Percentiles rank a stretch among this genome's conserved stretches.
phyloP scores from a whole-genome alignment of 1,140 invertebrate species.

The Panulirus ornatus region DNA sequence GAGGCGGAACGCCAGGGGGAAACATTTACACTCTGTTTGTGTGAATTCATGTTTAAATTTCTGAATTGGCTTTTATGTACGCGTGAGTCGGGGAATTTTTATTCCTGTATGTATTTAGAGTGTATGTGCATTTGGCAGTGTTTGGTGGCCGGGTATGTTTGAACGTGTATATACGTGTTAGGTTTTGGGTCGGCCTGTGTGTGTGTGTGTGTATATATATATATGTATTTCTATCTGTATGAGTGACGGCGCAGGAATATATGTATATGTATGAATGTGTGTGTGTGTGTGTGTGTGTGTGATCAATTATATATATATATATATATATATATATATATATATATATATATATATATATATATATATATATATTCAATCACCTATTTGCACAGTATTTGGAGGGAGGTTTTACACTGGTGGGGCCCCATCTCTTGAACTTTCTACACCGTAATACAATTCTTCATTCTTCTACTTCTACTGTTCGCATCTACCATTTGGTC shows the following conservation, averaged over 20 bases:
- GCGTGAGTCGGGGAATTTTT: too few relatives aligned
- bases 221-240: constrained; percentile 9
- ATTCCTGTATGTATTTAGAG: too few relatives aligned
- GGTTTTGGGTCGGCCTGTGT: too few relatives aligned
- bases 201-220: background rate
- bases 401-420: too few relatives aligned
- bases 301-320: background rate
- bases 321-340: background rate
- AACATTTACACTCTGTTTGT: constrained; percentile 1
- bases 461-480: background rate
- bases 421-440: too few relatives aligned
- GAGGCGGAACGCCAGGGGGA: too few relatives aligned
- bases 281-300: constrained; percentile 2
- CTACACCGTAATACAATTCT: too few relatives aligned
- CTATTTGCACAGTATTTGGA: too few relatives aligned
- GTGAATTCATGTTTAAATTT: constrained; percentile 1
- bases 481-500: background rate
- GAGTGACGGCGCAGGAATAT: background rate
- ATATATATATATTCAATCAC: too few relatives aligned
- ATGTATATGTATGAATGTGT: constrained; percentile 26
- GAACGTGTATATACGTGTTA: too few relatives aligned
- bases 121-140: background rate
- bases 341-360: background rate
- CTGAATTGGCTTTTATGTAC: background rate
- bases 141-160: background rate